Evolutionary conservation across 2,797 vertebrate genomes (phyloP), one percentile per base, ranked within the genome.

Genomic region (Poeciliopsis presidionis): DNA sequence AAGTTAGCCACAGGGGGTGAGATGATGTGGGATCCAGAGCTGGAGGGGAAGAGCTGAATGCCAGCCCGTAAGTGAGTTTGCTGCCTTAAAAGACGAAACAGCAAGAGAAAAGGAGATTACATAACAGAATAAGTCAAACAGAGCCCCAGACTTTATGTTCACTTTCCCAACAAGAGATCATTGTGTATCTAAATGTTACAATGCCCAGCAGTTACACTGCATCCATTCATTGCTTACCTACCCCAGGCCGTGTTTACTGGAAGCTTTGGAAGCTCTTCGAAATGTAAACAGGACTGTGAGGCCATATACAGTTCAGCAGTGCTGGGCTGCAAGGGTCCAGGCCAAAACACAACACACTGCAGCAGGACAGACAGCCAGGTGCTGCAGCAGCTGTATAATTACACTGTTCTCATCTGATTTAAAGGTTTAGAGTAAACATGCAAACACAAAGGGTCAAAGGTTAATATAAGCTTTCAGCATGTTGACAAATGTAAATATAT

Each of bases 261-360:
- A 85, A 86, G 80, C 81, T 84, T 67, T 75, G 76, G 86, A 92
- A 75, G 78, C 87, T 84, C 86, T 87, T 83, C 86, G 86, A 89
- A 94, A 92, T 93, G 91, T 94, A 94, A 94, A 94, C 92, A 89
- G 80, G 74, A 45, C 86, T 84, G 83, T 16, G 84, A 85, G 84
- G 87, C 89, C 90, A 86, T 86, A 83, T 88, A 33, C 85, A 90
- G 90, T 90, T 92, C 87, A 90, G 75, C 57, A 90, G 75, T 49
- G 1, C 78, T 30, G 80, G 79, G 86, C 87, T 82, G 46, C 22
- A 49, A 78, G 61, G 76, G 77, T 77, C 55, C 4, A 0, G 55
- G 77, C 87, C 85, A 81, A 86, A 90, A 86, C 82, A 81, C 84
- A 79, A 75, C 79, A 76, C 81, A 82, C 57, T 82, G 84, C 84